Base-by-base conservation (phyloP, 2,888 invertebrate genomes). In the Hypsopygia costalis region DNA sequence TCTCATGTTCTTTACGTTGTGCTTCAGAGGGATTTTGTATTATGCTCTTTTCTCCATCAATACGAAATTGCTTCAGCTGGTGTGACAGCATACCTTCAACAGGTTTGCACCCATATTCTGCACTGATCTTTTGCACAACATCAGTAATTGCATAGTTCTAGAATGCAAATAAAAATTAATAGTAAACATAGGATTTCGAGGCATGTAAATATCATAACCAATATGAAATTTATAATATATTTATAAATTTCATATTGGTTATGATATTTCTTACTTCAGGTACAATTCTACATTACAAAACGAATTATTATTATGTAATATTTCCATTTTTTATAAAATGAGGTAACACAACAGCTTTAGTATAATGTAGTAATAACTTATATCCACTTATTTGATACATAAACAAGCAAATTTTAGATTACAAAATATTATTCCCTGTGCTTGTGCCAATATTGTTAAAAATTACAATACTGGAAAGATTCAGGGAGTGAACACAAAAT, bases 1-100 rank as follows among this genome's bases (percentile, higher is more conserved):
- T 98, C 80, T 99, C 99, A 76, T 98, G 97, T 69, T 99, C 99
- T 71, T 98, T 97, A 62, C 95, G 94, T 77, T 98, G 98, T 20
- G 96, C 95, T 74, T 99, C 99, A 56, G 95, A 97, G 11, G 99
- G 99, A 85, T 99, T 99, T 81, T 98, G 88, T 29, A 88, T 88
- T 43, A 88, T 81, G 49, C 87, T 87, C 86, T 99, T 99, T 66
- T 98, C 98, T 10, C 99, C 99, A 81, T 99, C 98, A 72, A 98
- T 98, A 76, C 96, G 95, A 80, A 96, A 96, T 77, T 97, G 97
- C 81, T 98, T 97, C 51, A 99, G 88, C 73, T 99, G 98, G 82
- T 99, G 98, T 62, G 96, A 96, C 38, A 97, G 90, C 96, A 96
- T 96, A 52, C 97, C 98, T 87, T 99, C 99, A 37, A 99, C 95